These are phyloP conservation scores for Pelobates fuscus DNA, from an alignment of 2,113 vertebrate genomes.

Conservation along the genomic window DNA sequence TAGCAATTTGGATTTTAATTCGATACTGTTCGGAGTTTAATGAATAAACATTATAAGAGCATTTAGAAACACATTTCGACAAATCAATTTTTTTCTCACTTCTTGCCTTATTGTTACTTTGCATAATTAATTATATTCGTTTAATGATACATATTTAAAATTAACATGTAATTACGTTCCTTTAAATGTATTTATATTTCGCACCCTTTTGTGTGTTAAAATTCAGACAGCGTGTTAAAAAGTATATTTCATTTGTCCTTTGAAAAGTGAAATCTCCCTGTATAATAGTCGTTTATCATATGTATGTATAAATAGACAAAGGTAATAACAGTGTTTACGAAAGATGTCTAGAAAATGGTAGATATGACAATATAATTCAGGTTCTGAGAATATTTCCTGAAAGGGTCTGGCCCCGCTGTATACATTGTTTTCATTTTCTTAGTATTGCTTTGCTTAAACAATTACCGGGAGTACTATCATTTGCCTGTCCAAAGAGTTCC, in stretches of 20 bases:
- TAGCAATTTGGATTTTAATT: too few relatives aligned
- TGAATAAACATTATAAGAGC: too few relatives aligned
- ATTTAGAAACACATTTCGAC: too few relatives aligned
- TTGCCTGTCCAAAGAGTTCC: conserved; percentile 32
- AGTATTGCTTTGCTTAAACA: conserved; percentile 43
- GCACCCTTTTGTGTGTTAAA: too few relatives aligned
- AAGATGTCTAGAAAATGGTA: background rate
- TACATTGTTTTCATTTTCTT: background rate
- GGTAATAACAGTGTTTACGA: background rate
- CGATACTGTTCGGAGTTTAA: too few relatives aligned
- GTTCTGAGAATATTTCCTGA: conserved; percentile 22
- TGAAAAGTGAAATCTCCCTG: background rate
- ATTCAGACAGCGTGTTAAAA: too few relatives aligned
- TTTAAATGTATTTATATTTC: too few relatives aligned
- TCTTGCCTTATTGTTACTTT: too few relatives aligned
- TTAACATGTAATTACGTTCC: too few relatives aligned
- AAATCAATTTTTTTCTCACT: too few relatives aligned
- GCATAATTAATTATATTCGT: too few relatives aligned
- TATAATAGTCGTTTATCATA: background rate
- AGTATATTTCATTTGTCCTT: background rate
- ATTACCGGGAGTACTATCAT: conserved; percentile 31
- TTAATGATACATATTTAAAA: too few relatives aligned
- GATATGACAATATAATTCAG: conserved; percentile 13
- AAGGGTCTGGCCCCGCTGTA: conserved; percentile 20
- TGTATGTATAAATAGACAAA: background rate